Percentiles rank a stretch among this genome's conserved stretches.
These are phyloP conservation scores for Drosophila busckii DNA, from an alignment of 1,140 invertebrate species.

Conservation along the genomic window DNA sequence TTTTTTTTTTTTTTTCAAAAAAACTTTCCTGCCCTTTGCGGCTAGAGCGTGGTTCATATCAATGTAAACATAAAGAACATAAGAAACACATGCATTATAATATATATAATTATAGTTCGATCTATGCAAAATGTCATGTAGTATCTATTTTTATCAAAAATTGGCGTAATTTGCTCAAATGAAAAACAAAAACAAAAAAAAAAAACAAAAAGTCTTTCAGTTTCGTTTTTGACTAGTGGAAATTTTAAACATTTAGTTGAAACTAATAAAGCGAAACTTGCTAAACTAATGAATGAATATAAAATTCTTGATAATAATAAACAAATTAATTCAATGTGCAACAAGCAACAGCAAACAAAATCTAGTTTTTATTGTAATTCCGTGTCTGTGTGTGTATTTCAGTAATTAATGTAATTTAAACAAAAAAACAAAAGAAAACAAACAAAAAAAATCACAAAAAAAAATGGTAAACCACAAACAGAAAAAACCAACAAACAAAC, in stretches of 20 bases:
- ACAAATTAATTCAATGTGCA: constrained; percentile 47
- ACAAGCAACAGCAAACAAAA: constrained; percentile 27
- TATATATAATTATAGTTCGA: constrained; percentile 28
- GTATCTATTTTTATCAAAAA: constrained; percentile 24
- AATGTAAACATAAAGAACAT: constrained; percentile 21
- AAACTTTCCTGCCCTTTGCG: background rate
- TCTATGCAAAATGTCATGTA: constrained; percentile 25
- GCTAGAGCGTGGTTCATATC: constrained; percentile 43
- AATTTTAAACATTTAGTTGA: constrained; percentile 61
- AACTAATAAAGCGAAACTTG: constrained; percentile 7
- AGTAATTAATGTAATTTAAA: constrained; percentile 64
- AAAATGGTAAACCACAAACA: constrained; percentile 40
- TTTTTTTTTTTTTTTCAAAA: background rate
- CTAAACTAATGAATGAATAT: constrained; percentile 4
- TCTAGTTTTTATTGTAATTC: constrained; percentile 77
- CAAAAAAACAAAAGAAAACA: constrained; percentile 38
- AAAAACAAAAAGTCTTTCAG: background rate
- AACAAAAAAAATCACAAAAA: constrained; percentile 55
- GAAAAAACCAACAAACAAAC: constrained; percentile 27
- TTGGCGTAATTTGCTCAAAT: constrained; percentile 66
- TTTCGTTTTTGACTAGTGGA: constrained; percentile 48
- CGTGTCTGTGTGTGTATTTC: constrained; percentile 76
- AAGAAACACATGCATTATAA: constrained; percentile 5
- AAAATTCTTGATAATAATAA: constrained; percentile 62
- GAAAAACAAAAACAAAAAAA: constrained; percentile 14